A percentile compares a stretch with the other conserved stretches of the same genome.
Evolutionary conservation across 2,888 invertebrate genomes (phyloP).

Genomic region (Dascillus cervinus): DNA sequence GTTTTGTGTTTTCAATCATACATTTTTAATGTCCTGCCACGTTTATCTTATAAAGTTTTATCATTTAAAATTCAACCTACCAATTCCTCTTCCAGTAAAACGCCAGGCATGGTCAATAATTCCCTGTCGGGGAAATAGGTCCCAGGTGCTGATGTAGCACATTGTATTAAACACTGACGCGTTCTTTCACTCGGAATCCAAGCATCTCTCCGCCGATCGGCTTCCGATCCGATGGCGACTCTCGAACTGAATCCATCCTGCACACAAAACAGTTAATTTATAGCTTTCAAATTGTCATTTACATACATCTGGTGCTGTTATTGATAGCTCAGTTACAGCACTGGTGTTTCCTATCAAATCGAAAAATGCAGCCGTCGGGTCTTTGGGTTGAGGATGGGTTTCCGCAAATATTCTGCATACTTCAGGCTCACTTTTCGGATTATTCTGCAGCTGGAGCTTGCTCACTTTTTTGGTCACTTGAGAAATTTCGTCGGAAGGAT

Average conservation of each 20-base stretch:
- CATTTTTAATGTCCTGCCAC: too few species aligned
- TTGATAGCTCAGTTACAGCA: conserved; percentile 13
- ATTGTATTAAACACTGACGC: conserved; percentile 54
- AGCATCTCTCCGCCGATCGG: conserved; percentile 57
- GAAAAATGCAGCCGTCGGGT: conserved; percentile 43
- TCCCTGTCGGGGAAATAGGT: conserved; percentile 65
- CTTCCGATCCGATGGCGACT: conserved; percentile 45
- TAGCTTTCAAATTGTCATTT: too few species aligned
- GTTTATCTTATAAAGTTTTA: too few species aligned
- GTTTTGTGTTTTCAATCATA: too few species aligned
- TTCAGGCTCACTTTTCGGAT: conserved; percentile 37
- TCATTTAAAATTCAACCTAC: too few species aligned
- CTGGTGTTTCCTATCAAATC: conserved; percentile 39
- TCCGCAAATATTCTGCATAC: conserved; percentile 44
- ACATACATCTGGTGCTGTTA: too few species aligned
- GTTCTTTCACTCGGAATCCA: conserved; percentile 80
- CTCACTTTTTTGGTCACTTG: conserved; percentile 27
- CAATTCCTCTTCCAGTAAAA: conserved; percentile 74
- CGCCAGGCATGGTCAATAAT: conserved; percentile 76
- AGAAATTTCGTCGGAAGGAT: conserved; percentile 22
- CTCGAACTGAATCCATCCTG: conserved; percentile 35
- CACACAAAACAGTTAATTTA: too few species aligned
- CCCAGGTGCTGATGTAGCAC: conserved; percentile 60
- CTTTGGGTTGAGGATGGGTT: conserved; percentile 35
- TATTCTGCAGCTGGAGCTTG: conserved; percentile 20